Evolutionary conservation across 1,140 invertebrate genomes (phyloP).

Genomic region (Penaeus chinensis): DNA sequence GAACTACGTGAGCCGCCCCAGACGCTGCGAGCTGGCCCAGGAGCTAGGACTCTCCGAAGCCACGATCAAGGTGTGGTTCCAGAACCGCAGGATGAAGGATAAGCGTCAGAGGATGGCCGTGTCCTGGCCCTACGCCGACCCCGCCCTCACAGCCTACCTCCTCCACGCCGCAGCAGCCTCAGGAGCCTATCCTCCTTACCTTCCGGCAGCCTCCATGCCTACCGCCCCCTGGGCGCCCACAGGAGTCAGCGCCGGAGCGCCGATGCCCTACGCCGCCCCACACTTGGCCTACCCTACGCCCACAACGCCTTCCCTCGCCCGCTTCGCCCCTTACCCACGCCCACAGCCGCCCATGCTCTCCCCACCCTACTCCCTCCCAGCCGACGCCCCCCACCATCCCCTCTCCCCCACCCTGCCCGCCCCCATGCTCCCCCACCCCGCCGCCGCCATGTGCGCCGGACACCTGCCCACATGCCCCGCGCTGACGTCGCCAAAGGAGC

Average conservation of each 20-base stretch:
- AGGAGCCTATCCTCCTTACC: conserved; percentile 38
- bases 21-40: conserved; percentile 92
- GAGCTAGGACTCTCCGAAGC: conserved; percentile 94
- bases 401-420: conserved; percentile 13
- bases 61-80: conserved; percentile 99
- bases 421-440: background rate
- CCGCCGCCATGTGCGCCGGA: background rate
- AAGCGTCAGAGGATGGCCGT: conserved; percentile 93
- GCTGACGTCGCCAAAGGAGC: conserved; percentile 26
- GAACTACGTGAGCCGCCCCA: conserved; percentile 96
- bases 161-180: conserved; percentile 84
- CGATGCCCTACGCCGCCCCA: conserved; percentile 5
- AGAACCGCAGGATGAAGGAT: conserved; percentile 99
- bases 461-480: conserved; percentile 31
- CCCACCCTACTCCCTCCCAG: background rate
- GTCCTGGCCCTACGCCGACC: conserved; percentile 94
- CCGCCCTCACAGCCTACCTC: conserved; percentile 83
- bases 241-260: background rate
- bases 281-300: background rate
- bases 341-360: conserved; percentile 12
- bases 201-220: background rate
- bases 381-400: background rate
- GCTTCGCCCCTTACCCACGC: conserved; percentile 39
- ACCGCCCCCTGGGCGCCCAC: conserved; percentile 35
- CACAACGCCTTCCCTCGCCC: background rate